phyloP scores from a whole-genome alignment of 1,140 invertebrate genomes.

The Oppia nitens region DNA sequence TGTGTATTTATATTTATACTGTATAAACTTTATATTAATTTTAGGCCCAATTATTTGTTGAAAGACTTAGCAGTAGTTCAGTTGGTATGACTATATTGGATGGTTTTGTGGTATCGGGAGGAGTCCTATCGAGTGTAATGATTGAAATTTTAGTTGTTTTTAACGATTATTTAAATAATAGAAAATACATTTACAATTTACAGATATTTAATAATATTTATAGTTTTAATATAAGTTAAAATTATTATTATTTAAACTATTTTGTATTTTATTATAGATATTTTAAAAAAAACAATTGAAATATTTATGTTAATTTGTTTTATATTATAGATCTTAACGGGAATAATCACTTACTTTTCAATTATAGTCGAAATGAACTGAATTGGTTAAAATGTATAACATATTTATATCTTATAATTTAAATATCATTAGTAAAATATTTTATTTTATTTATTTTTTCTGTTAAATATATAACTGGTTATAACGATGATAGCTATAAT shows the following conservation, averaged over 20 bases:
- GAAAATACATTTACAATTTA: neutral
- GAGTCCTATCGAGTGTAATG: neutral
- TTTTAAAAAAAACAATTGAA: no score
- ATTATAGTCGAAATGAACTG: neutral
- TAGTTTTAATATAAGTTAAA: neutral
- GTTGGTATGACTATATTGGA: neutral
- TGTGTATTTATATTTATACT: no score
- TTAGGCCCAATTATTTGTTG: neutral
- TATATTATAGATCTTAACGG: neutral
- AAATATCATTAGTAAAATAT: no score
- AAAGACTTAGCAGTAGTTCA: neutral
- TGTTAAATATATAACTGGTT: no score
- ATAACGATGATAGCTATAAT: no score
- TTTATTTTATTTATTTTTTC: no score
- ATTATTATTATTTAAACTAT: no score
- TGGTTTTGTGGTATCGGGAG: neutral
- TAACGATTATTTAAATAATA: neutral
- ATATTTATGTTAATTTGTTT: no score
- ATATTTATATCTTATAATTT: no score
- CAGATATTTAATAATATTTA: neutral
- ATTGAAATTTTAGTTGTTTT: neutral
- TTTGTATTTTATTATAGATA: no score
- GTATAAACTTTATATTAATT: no score
- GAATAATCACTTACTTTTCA: neutral
- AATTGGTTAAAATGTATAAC: no score